Conservation (phyloP, 2,113 vertebrate species). For the Megaleporinus macrocephalus region DNA sequence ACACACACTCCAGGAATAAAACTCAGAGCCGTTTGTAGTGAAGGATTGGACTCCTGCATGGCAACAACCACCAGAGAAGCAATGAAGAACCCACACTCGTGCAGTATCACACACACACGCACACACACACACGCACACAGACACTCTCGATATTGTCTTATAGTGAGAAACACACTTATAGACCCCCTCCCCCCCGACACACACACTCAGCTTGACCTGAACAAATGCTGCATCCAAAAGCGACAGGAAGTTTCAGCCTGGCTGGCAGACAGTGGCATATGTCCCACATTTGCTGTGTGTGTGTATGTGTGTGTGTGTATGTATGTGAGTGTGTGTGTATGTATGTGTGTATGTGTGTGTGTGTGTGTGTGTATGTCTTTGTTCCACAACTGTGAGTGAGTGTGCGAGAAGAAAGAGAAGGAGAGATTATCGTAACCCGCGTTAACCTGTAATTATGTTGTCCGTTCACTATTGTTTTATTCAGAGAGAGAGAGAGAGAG, state of each 20-base stretch:
- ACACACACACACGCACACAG: slow-evolving; percentile 1
- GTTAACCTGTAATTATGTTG: slow-evolving; percentile 6
- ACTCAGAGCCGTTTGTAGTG: not conserved
- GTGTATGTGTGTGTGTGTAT: slow-evolving; percentile 24
- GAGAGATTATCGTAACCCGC: slow-evolving; percentile 18
- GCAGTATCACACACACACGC: not conserved
- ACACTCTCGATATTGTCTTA: no score
- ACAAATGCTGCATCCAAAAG: slow-evolving; percentile 34
- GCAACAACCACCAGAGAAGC: not conserved
- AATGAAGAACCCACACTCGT: not conserved
- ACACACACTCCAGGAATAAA: not conserved
- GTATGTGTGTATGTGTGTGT: not conserved
- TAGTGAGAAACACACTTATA: no score
- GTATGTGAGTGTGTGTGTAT: not conserved
- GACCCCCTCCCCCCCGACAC: not conserved
- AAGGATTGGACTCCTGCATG: not conserved
- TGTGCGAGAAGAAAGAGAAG: not conserved
- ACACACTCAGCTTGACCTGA: slow-evolving; percentile 3
- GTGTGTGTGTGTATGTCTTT: not conserved
- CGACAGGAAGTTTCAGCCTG: slow-evolving; percentile 27
- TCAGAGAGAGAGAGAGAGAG: not conserved
- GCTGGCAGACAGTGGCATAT: slow-evolving; percentile 45
- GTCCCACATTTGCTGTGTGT: slow-evolving; percentile 48
- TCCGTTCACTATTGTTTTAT: not conserved
- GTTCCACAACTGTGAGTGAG: not conserved